Evolutionary conservation across 2,888 invertebrate genomes (phyloP).

Genomic region (Scrobipalpa atriplicella): DNA sequence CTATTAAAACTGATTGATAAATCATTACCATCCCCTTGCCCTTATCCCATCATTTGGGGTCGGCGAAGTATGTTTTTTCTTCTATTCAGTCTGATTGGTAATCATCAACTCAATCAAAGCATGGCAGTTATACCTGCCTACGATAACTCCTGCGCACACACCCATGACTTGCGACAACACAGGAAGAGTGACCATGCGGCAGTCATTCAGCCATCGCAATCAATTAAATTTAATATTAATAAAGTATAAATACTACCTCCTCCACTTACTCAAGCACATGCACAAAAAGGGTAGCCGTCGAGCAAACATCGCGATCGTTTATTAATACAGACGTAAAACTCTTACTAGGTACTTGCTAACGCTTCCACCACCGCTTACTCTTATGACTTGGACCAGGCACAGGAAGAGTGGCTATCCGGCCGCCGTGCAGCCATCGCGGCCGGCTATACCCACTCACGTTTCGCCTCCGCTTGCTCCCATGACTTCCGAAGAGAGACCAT

Average conservation of each 20-base stretch:
- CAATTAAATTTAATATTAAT: too few species aligned
- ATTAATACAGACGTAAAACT: slow-evolving; percentile 77
- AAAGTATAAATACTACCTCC: slow-evolving; percentile 1
- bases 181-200: slow-evolving; percentile 64
- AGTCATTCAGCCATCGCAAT: too few species aligned
- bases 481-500: slow-evolving; percentile 62
- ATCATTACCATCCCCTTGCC: slow-evolving; percentile 40
- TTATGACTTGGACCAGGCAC: slow-evolving; percentile 49
- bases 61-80: too few species aligned
- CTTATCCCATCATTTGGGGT: too few species aligned
- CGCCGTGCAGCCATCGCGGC: slow-evolving; percentile 56
- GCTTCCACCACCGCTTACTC: slow-evolving; percentile 48
- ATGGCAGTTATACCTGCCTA: too few species aligned
- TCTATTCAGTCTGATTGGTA: too few species aligned
- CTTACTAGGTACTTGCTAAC: slow-evolving; percentile 63
- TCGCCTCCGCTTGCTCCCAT: slow-evolving; percentile 39
- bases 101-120: too few species aligned
- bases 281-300: slow-evolving; percentile 69
- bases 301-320: slow-evolving; percentile 68
- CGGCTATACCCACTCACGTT: slow-evolving; percentile 51
- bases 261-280: slow-evolving; percentile 41
- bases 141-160: too few species aligned
- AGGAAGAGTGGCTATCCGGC: slow-evolving; percentile 67
- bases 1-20: too few species aligned
- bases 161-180: slow-evolving; percentile 40